A percentile compares a stretch with the other conserved stretches of the same genome.
phyloP scores from a whole-genome alignment of 2,888 invertebrate species.

The Ceriagrion tenellum region DNA sequence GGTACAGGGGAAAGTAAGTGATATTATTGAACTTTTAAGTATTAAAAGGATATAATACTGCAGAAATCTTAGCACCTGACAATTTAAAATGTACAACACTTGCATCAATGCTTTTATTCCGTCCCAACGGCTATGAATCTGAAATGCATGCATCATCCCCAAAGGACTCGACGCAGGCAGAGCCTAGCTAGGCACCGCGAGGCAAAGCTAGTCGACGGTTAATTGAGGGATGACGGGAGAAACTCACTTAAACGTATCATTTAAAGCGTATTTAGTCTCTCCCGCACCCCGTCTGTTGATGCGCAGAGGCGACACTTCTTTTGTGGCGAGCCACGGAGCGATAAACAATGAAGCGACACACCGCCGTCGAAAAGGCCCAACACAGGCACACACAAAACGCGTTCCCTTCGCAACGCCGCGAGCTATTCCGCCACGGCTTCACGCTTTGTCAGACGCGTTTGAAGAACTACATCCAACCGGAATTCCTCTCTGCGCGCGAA shows the following conservation, averaged over 20 bases:
- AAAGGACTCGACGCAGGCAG: neutral
- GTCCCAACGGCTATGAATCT: neutral
- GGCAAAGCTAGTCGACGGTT: neutral
- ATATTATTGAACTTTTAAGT: no score
- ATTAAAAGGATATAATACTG: no score
- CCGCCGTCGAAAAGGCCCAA: neutral
- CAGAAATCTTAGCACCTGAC: no score
- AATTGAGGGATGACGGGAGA: neutral
- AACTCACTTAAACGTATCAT: conserved; percentile 29
- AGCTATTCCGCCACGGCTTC: conserved; percentile 14
- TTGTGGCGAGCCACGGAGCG: neutral
- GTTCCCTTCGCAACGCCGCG: neutral
- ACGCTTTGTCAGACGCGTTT: conserved; percentile 20
- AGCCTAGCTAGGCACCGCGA: neutral
- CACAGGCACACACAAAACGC: neutral
- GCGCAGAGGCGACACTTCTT: neutral
- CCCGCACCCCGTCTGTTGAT: neutral
- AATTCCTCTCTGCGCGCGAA: neutral
- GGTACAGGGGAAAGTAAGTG: no score
- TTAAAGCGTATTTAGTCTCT: conserved; percentile 26
- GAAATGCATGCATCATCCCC: neutral
- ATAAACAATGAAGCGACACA: conserved; percentile 11
- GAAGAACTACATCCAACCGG: conserved; percentile 3
- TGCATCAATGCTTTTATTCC: no score
- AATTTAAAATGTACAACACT: no score